Percentiles rank a stretch among this genome's conserved stretches.
These are phyloP conservation scores for Simalia tracyae DNA, from an alignment of 2,797 vertebrate genomes.

Conservation along the genomic window DNA sequence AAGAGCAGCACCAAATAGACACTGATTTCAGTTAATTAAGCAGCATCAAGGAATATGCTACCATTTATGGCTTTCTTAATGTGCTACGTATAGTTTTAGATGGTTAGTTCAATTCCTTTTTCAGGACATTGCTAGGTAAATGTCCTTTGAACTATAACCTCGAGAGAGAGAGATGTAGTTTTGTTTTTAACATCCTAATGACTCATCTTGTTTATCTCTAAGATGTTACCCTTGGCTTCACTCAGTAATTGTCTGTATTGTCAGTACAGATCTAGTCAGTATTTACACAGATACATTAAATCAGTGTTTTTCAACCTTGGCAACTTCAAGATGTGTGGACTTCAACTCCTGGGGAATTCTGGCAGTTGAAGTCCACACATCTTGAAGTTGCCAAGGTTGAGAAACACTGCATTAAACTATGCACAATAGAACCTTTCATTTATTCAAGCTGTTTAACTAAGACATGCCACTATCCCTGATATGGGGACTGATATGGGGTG, in stretches of 20 bases:
- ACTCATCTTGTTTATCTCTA: not conserved
- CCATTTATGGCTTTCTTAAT: not conserved
- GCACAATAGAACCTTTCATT: not conserved
- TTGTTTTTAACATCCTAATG: not conserved
- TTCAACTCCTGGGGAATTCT: too few species aligned
- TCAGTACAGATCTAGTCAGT: not conserved
- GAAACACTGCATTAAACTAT: too few species aligned
- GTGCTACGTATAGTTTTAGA: not conserved
- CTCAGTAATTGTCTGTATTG: not conserved
- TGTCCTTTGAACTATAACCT: not conserved
- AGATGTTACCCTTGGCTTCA: not conserved
- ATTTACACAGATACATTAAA: slow-evolving; percentile 5
- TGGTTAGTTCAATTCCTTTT: not conserved
- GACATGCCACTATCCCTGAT: not conserved
- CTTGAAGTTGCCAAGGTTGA: too few species aligned
- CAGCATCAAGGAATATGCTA: not conserved
- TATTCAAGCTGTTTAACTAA: not conserved
- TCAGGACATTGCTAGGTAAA: not conserved
- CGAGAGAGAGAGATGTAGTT: not conserved
- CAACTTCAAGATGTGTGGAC: too few species aligned
- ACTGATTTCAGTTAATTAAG: not conserved
- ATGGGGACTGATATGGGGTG: not conserved
- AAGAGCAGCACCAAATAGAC: not conserved
- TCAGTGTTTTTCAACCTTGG: too few species aligned
- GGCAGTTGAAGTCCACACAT: too few species aligned